These are phyloP conservation scores for Opisthocomus hoazin DNA, from an alignment of 2,113 vertebrate species.

Conservation along the genomic window DNA sequence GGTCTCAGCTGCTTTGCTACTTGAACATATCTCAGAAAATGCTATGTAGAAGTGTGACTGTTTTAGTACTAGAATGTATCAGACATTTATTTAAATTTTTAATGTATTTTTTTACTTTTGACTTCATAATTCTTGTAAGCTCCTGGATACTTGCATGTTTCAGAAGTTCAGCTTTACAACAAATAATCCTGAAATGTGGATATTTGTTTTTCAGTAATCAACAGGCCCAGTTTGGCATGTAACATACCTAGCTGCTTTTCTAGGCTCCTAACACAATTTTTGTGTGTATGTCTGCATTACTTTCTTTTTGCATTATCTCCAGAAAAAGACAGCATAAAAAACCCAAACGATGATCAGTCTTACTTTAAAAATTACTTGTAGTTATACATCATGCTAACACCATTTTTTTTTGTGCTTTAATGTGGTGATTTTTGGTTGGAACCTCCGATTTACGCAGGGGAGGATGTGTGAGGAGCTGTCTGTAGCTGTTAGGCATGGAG, in stretches of 20 bases:
- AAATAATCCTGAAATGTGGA: background rate
- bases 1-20: conserved; percentile 11
- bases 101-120: background rate
- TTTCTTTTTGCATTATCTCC: background rate
- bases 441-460: background rate
- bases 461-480: background rate
- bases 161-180: background rate
- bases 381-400: background rate
- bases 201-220: background rate
- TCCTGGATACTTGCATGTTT: background rate
- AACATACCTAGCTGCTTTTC: background rate
- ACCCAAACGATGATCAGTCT: background rate
- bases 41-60: background rate
- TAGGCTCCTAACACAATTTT: background rate
- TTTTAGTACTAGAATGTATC: background rate
- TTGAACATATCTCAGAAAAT: background rate
- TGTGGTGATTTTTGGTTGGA: background rate
- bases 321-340: background rate
- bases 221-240: background rate
- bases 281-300: background rate
- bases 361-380: background rate
- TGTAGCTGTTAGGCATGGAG: background rate
- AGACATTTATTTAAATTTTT: background rate
- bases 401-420: background rate
- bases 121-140: background rate